These are phyloP conservation scores for Sinocyclocheilus anshuiensis DNA, from an alignment of 2,113 vertebrate genomes.

Conservation along the genomic window DNA sequence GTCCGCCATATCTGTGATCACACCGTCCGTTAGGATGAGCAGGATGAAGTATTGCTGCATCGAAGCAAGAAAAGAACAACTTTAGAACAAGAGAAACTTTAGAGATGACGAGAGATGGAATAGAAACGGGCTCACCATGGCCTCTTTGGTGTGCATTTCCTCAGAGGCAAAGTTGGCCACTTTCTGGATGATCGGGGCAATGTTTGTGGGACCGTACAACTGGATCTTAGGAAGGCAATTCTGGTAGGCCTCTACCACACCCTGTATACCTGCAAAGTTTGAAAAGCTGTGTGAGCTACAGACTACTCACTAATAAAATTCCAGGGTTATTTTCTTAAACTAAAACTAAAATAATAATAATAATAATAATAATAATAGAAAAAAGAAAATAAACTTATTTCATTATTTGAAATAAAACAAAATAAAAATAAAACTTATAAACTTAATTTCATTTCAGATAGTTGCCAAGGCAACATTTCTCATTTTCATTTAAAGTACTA, in stretches of 20 bases:
- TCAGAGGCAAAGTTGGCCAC: slow-evolving; percentile 91
- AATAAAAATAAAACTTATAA: no score
- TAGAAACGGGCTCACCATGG: slow-evolving; percentile 79
- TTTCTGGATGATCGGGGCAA: slow-evolving; percentile 97
- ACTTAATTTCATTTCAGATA: no score
- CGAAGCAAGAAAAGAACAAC: background rate
- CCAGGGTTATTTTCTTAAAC: background rate
- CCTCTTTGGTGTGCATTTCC: slow-evolving; percentile 93
- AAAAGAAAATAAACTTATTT: background rate
- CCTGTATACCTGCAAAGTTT: slow-evolving; percentile 86
- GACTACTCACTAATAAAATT: background rate
- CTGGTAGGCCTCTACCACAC: slow-evolving; percentile 96
- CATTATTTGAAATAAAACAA: no score
- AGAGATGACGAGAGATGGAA: background rate
- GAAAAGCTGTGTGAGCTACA: background rate
- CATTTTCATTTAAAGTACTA: no score
- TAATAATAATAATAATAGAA: background rate
- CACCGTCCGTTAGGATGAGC: slow-evolving; percentile 94
- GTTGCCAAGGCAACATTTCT: background rate
- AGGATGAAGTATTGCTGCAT: slow-evolving; percentile 96
- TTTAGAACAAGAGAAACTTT: slow-evolving; percentile 20
- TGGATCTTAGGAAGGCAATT: slow-evolving; percentile 95
- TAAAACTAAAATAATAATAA: background rate
- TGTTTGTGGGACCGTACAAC: slow-evolving; percentile 95
- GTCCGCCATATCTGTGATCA: slow-evolving; percentile 98